A percentile compares a stretch with the other conserved stretches of the same genome.
These are phyloP conservation scores for Chalcis sispes DNA, from an alignment of 2,888 invertebrate genomes.

Conservation along the genomic window DNA sequence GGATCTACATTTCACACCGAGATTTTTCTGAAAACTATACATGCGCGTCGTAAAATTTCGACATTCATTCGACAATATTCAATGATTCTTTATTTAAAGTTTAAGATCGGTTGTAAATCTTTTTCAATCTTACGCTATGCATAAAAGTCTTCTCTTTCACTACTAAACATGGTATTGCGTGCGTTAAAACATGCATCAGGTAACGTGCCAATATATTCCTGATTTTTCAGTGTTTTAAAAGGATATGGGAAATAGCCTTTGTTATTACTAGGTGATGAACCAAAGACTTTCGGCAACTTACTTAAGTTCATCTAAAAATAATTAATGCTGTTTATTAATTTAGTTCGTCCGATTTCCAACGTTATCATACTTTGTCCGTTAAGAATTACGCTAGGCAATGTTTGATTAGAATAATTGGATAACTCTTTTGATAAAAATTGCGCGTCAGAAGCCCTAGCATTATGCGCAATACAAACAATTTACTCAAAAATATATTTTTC, in stretches of 20 bases:
- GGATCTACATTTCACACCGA: conserved; percentile 56
- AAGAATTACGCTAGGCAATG: too few species aligned
- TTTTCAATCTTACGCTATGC: conserved; percentile 50
- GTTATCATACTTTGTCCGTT: too few species aligned
- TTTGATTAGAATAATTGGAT: too few species aligned
- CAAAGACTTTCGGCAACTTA: too few species aligned
- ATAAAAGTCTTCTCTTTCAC: conserved; percentile 29
- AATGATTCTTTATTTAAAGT: conserved; percentile 48
- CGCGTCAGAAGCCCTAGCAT: too few species aligned
- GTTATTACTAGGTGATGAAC: not conserved
- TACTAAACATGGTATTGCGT: conserved; percentile 37
- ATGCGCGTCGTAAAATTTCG: conserved; percentile 57
- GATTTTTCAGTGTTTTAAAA: conserved; percentile 59
- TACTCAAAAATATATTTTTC: too few species aligned
- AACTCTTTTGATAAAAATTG: too few species aligned
- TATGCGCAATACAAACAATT: too few species aligned
- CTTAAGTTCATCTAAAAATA: too few species aligned
- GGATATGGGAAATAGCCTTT: conserved; percentile 61
- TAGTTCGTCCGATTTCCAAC: too few species aligned
- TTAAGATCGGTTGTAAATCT: not conserved
- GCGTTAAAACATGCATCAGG: conserved; percentile 51
- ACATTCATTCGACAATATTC: conserved; percentile 60
- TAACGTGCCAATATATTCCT: conserved; percentile 5
- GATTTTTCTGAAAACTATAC: conserved; percentile 56
- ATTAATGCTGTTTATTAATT: too few species aligned